Percentiles rank a stretch among this genome's conserved stretches.
phyloP scores from a whole-genome alignment of 2,888 invertebrate species.

The Agrilus cyanescens region DNA sequence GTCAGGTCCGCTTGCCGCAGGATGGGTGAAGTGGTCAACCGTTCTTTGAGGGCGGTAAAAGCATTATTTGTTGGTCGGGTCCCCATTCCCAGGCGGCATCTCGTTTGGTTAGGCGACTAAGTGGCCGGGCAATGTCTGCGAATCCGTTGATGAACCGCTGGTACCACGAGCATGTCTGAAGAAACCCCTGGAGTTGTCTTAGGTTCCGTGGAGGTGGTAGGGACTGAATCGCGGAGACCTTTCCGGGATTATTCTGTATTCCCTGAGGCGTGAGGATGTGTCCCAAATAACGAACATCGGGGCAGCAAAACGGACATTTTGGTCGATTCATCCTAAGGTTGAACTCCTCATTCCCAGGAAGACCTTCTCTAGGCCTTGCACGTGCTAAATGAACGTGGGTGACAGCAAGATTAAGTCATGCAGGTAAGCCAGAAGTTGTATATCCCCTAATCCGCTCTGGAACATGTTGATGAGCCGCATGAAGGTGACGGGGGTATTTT shows the following conservation, averaged over 20 bases:
- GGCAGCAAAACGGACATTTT: slow-evolving; percentile 16
- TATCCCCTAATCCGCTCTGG: slow-evolving; percentile 9
- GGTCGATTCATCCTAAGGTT: slow-evolving; percentile 12
- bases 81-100: slow-evolving; percentile 11
- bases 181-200: slow-evolving; percentile 7
- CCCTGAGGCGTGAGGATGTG: slow-evolving; percentile 8
- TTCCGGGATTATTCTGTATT: slow-evolving; percentile 9
- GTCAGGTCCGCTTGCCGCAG: slow-evolving; percentile 17
- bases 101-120: slow-evolving; percentile 11
- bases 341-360: slow-evolving; percentile 12
- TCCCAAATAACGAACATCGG: slow-evolving; percentile 15
- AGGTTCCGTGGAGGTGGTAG: slow-evolving; percentile 8
- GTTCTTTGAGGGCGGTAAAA: slow-evolving; percentile 13
- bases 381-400: slow-evolving; percentile 14
- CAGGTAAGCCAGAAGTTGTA: slow-evolving; percentile 16
- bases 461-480: slow-evolving; percentile 15
- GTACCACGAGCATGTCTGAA: slow-evolving; percentile 14
- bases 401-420: slow-evolving; percentile 20
- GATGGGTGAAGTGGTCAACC: slow-evolving; percentile 12
- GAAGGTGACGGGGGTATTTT: slow-evolving; percentile 19
- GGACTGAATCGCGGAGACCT: slow-evolving; percentile 6
- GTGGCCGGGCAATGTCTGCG: slow-evolving; percentile 9
- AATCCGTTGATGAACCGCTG: slow-evolving; percentile 12
- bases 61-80: slow-evolving; percentile 8
- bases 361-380: slow-evolving; percentile 12